These are phyloP conservation scores for Microvelia longipes DNA, from an alignment of 1,140 invertebrate genomes.

Conservation along the genomic window DNA sequence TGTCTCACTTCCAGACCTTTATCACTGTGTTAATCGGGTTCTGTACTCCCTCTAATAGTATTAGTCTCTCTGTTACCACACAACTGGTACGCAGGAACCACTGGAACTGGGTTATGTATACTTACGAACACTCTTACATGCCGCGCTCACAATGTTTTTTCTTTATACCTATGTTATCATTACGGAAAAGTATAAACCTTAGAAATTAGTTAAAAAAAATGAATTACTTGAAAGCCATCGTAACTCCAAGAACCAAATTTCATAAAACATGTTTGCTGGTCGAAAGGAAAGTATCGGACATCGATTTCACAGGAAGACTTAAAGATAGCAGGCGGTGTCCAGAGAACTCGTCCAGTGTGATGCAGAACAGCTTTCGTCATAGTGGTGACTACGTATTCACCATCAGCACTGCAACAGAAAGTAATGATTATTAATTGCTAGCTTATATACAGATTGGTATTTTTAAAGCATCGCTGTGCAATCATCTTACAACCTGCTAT, in stretches of 20 bases:
- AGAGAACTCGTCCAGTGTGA: slow-evolving; percentile 73
- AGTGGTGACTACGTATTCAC: slow-evolving; percentile 92
- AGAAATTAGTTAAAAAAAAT: neutral
- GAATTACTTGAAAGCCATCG: slow-evolving; percentile 73
- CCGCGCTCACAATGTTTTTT: too few relatives aligned
- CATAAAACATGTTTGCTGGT: slow-evolving; percentile 91
- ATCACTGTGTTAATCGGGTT: too few relatives aligned
- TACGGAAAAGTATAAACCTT: too few relatives aligned
- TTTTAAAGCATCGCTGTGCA: too few relatives aligned
- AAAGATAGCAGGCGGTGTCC: slow-evolving; percentile 92
- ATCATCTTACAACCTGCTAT: too few relatives aligned
- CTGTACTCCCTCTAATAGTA: too few relatives aligned
- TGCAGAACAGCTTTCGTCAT: slow-evolving; percentile 93
- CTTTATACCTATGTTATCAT: too few relatives aligned
- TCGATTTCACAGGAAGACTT: slow-evolving; percentile 97
- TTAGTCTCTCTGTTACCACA: too few relatives aligned
- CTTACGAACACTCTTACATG: too few relatives aligned
- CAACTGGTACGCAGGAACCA: too few relatives aligned
- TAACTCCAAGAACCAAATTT: slow-evolving; percentile 98
- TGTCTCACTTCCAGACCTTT: too few relatives aligned
- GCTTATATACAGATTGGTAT: neutral
- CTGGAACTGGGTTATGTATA: too few relatives aligned
- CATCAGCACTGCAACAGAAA: slow-evolving; percentile 63
- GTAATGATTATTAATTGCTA: neutral
- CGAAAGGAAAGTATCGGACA: slow-evolving; percentile 90